phyloP scores from a whole-genome alignment of 2,113 vertebrate species.

The Chaetops frenatus region DNA sequence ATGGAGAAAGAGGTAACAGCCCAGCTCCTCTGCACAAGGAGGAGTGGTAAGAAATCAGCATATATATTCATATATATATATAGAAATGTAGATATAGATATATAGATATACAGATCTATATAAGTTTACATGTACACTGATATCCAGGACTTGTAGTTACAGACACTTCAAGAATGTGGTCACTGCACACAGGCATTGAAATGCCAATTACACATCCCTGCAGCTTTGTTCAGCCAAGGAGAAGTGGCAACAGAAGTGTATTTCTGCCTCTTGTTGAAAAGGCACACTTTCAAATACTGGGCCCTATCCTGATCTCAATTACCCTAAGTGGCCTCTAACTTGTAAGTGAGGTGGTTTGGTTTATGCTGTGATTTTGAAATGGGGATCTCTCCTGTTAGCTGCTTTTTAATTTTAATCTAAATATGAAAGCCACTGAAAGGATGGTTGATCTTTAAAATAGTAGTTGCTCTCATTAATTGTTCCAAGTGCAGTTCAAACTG shows the following conservation, averaged over 20 bases:
- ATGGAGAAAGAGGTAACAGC: background rate
- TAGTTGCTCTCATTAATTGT: background rate
- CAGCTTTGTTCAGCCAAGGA: background rate
- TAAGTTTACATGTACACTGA: accelerated
- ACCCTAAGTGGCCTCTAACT: background rate
- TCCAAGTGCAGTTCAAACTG: background rate
- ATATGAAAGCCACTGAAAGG: background rate
- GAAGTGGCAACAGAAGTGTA: background rate
- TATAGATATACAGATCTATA: too few species aligned
- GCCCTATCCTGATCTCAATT: background rate
- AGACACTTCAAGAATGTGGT: background rate
- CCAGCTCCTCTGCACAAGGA: background rate
- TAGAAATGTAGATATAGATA: too few species aligned
- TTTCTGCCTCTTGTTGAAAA: background rate
- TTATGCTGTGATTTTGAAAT: background rate
- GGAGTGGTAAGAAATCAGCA: background rate
- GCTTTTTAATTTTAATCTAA: background rate
- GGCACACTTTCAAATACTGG: background rate
- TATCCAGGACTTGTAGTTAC: background rate
- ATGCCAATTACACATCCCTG: background rate
- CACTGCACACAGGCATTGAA: background rate
- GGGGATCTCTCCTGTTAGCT: background rate
- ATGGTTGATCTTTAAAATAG: background rate
- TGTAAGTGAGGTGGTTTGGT: background rate
- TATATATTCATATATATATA: accelerated